Evolutionary conservation across 2,797 vertebrate genomes (phyloP), one percentile per base, ranked within the genome.

Genomic region (Rhynchotus rufescens): DNA sequence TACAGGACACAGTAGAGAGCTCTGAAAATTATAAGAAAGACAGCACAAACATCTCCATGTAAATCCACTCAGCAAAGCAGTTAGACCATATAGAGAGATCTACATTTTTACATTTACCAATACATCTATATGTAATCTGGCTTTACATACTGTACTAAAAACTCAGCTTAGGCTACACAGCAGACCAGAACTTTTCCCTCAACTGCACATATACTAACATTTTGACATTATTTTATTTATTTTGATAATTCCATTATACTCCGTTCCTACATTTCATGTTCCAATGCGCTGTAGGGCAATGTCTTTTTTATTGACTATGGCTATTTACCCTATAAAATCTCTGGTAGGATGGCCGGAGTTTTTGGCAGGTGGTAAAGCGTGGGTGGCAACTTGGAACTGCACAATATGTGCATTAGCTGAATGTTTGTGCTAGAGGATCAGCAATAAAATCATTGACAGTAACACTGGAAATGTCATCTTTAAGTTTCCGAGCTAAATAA

Each of bases 401-500:
- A 84, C 0, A 0, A 16, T 81, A 92, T 85, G 32, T 64, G 17
- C 47, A 89, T 91, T 88, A 92, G 79, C 69, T 71, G 68, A 90
- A 67, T 86, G 64, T 89, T 90, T 95, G 74, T 67, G 40, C 78
- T 79, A 83, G 47, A 83, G n/a, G 38, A 86, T 78, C 90, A 86
- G 66, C 84, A 94, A 82, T 66, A 80, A 91, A 84, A 80, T 44
- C 71, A 51, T 54, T 72, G 38, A 78, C 30, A 66, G 80, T 85
- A 93, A 80, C 73, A 90, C 86, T 12, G 30, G 49, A 85, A 88
- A 88, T 49, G 22, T 73, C 38, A 73, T 66, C 80, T 83, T 80
- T 60, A 69, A 69, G 40, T 87, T 96, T 85, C 60, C 88, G 69
- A 75, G 34, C 59, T 82, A 91, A 92, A 93, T 36, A 90, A n/a